A percentile compares a stretch with the other conserved stretches of the same genome.
phyloP scores from a whole-genome alignment of 1,140 invertebrate genomes.

The Brachionus asplanchnoidis region DNA sequence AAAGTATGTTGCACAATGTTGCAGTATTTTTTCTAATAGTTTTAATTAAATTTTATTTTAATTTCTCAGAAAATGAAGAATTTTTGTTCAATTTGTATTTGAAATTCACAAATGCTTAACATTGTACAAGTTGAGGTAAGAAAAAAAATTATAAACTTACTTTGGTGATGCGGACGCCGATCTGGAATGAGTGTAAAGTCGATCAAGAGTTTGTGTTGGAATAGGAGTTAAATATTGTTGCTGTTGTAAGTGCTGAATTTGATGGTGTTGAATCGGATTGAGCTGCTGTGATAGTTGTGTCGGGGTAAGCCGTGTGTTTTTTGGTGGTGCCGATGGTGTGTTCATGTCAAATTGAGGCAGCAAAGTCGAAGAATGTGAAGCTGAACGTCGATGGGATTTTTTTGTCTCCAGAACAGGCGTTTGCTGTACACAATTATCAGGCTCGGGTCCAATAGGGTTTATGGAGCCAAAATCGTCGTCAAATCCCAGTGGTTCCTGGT shows the following conservation, averaged over 20 bases:
- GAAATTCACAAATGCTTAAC: too few species aligned
- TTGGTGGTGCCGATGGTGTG: neutral
- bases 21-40: too few species aligned
- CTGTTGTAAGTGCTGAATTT: neutral
- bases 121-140: too few species aligned
- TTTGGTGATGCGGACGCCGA: constrained; percentile 13
- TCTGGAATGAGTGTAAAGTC: constrained; percentile 13
- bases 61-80: too few species aligned
- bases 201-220: neutral
- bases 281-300: neutral
- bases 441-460: neutral
- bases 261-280: neutral
- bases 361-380: constrained; percentile 20
- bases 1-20: too few species aligned
- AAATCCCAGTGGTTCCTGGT: constrained; percentile 8
- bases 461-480: constrained; percentile 31
- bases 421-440: neutral
- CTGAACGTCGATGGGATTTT: constrained; percentile 29
- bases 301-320: neutral
- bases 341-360: neutral
- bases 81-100: too few species aligned
- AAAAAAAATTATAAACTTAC: neutral
- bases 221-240: neutral
- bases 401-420: neutral
- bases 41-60: too few species aligned